Evolutionary conservation across 2,888 invertebrate genomes (phyloP), one percentile per base, ranked within the genome.

Genomic region (Cheilosia grossa): DNA sequence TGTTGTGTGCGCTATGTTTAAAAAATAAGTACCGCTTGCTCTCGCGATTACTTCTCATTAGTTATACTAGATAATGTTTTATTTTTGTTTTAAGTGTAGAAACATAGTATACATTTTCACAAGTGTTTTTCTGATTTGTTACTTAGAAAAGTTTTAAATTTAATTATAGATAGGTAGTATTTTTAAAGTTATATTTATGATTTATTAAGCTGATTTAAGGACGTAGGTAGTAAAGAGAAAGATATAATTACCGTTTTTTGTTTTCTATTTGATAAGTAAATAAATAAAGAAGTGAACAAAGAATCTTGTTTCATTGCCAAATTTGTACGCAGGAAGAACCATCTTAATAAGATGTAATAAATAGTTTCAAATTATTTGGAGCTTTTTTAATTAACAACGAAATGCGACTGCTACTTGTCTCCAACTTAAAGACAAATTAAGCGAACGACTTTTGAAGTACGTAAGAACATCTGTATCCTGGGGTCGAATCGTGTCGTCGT

Each of bases 31-130:
- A 67, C 54, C 63, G 37, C 64, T 53, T 66, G 66, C 53, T 61
- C 63, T 53, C 61, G 42, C 59, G 66, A 66, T 74, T 64, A 66
- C 58, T 80, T 83, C 83, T 83, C 83, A 83, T 83, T 83, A 83
- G 83, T 80, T 75, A 44, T 79, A 82, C 58, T 79, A 83, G 80
- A 17, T 44, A 79, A 79, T 67, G 21, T 42, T 54, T 58, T 78
- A 54, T 61, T 70, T 61, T 54, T 74, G 47, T 53, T 63, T 30
- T 69, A 51, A 70, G 49, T 30, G 30, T 66, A 59, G 66, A 56
- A 67, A 82, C 72, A 42, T 79, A 69, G 58, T 80, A 70, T 58
- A 37, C 37, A 53, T 80, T 79, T 74, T 70, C 64, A 80, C 80
- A 83, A 74, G 51, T 74, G 58, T 75, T 78, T 66, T 66, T 51